Conservation (phyloP, 1,140 invertebrate genomes). For the Metaphire vulgaris region DNA sequence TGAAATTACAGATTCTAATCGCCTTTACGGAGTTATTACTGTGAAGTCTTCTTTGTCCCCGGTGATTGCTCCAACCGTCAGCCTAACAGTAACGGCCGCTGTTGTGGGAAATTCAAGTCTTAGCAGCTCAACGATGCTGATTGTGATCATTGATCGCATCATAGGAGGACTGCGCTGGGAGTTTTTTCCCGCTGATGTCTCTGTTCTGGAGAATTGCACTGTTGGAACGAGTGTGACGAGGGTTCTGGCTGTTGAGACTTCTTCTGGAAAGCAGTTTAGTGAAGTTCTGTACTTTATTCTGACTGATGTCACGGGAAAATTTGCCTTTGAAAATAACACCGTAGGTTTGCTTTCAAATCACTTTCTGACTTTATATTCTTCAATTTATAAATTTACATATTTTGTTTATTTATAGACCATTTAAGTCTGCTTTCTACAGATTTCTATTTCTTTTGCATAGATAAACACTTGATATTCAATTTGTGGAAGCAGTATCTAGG, state of each 20-base stretch:
- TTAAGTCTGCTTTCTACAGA: no score
- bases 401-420: no score
- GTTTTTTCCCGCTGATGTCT: neutral
- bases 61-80: neutral
- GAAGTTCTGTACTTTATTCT: neutral
- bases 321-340: neutral
- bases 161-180: neutral
- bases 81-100: neutral
- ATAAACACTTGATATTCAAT: no score
- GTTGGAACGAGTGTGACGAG: neutral
- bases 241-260: neutral
- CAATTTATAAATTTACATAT: no score
- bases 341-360: neutral
- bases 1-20: neutral
- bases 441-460: no score
- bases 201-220: neutral
- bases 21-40: neutral
- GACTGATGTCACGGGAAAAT: neutral
- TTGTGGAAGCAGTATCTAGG: no score
- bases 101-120: neutral
- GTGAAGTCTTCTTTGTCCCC: neutral
- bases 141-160: neutral
- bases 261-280: neutral
- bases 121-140: neutral
- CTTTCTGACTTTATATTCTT: no score